Base-by-base conservation (phyloP, 1,140 invertebrate species). In the Pectinophora gossypiella region DNA sequence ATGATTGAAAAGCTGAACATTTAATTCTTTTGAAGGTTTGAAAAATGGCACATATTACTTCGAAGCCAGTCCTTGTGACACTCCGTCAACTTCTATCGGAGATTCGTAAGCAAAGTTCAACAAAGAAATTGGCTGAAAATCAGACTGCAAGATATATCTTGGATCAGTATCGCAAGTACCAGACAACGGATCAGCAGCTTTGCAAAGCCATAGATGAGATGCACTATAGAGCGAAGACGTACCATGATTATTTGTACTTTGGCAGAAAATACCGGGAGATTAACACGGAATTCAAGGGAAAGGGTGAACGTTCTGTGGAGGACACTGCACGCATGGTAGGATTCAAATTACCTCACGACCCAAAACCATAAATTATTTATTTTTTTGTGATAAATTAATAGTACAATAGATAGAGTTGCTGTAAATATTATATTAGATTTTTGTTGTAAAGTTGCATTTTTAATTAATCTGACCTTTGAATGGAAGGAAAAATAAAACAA, bases 241-340 rank as follows among this genome's bases (percentile, higher is more conserved):
- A 96, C 75, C 81, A 91, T 3, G 93, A 92, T 64, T 95, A 96
- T 69, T 78, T 97, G 35, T 76, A 88, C 40, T 94, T 94, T 60
- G 81, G 88, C 0, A 89, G 94, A 54, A 85, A 88, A 49, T 92
- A 92, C 60, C 89, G 92, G 56, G 91, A 94, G 73, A 91, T 96
- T n/a, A 90, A 91, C 55, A 76, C 77, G 6, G 89, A 93, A 38
- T 96, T 92, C 73, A 90, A 92, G 64, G 93, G 93, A 7, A 92
- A 91, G 76, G 95, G 95, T 13, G 95, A 96, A 77, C 85, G 94
- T 43, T 91, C 88, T 38, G 82, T 95, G 6, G 89, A 91, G 63
- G 93, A 95, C 61, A 96, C 95, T 7, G 95, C 95, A 12, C 90
- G 92, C 65, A 84, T 96, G 68, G 94, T 97, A 47, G 95, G 95